Percentiles rank a stretch among this genome's conserved stretches.
These are phyloP conservation scores for Geococcyx californianus DNA, from an alignment of 2,113 vertebrate genomes.

Conservation along the genomic window DNA sequence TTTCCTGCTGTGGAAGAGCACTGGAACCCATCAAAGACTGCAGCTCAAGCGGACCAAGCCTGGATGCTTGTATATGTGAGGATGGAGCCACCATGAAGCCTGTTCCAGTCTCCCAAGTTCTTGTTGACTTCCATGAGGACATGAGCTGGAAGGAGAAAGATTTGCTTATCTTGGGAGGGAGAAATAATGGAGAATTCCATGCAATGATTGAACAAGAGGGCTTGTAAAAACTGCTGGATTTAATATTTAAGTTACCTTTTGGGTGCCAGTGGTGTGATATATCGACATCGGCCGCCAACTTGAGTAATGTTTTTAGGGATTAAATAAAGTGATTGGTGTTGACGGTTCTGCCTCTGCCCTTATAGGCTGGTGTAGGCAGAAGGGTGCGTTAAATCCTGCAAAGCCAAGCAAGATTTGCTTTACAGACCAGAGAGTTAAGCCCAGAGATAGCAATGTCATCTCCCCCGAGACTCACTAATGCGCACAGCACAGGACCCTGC, in stretches of 20 bases:
- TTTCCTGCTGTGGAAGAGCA: background rate
- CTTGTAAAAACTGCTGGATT: background rate
- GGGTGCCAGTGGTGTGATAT: background rate
- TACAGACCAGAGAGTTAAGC: no score
- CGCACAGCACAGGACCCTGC: no score
- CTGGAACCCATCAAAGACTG: background rate
- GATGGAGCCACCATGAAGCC: background rate
- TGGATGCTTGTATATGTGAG: background rate
- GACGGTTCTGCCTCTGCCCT: background rate
- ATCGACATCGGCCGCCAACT: background rate
- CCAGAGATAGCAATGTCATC: no score
- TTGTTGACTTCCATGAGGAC: background rate
- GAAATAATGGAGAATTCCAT: background rate
- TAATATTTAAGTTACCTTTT: background rate
- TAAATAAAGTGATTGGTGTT: background rate
- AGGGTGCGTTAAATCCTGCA: no score
- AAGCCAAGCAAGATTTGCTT: no score
- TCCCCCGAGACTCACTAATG: no score
- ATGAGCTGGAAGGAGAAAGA: background rate
- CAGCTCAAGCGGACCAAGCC: background rate
- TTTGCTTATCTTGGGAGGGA: background rate
- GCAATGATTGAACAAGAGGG: background rate
- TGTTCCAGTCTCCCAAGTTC: background rate
- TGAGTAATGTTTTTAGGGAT: background rate
- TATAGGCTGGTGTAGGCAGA: background rate